Evolutionary conservation across 35 echinoderm and acorn worm genomes (phyloP), one percentile per base, ranked within the genome.

Genomic region (Apostichopus californicus): DNA sequence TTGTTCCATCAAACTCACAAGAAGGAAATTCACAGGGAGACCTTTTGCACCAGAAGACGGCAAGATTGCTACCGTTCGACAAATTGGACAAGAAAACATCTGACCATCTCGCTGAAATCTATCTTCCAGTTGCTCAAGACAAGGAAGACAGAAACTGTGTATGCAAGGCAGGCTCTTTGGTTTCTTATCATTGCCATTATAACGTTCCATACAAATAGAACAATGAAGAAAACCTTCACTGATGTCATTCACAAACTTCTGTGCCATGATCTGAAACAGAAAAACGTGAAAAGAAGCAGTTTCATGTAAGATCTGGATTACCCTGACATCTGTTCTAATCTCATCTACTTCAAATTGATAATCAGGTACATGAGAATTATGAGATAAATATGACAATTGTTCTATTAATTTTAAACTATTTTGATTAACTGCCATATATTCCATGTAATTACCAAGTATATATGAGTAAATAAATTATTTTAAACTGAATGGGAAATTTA

Each of bases 131-230:
- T 59, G 58, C 54, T 78, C 55, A 0, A 91, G n/a, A 59, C 89
- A 91, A 0, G 18, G 14, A 2, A 28, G 24, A 57, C 89, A 91
- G 55, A 91, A 91, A 10, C 72, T 91, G 73, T 91, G 89, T 56
- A 79, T 55, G n/a, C 89, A 91, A 17, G 89, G 89, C 24, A 91
- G 55, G 73, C 78, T 91, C 24, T 22, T 7, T 1, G 89, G 73
- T 34, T 34, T 34, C 28, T 34, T 34, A 34, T 34, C 28, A 34
- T 34, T 34, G 4, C 12, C 22, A 22, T 73, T 73, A 11, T 55
- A 91, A 6, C 18, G 23, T 78, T 79, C 73, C 89, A 91, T 91
- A n/a, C 89, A 91, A 56, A 91, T 79, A 0, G 89, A 8, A 78
- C 89, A 91, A 13, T 79, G 34, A 11, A 91, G 11, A 13, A 78